These are phyloP conservation scores for Coreius guichenoti DNA, from an alignment of 2,797 vertebrate species.

Conservation along the genomic window DNA sequence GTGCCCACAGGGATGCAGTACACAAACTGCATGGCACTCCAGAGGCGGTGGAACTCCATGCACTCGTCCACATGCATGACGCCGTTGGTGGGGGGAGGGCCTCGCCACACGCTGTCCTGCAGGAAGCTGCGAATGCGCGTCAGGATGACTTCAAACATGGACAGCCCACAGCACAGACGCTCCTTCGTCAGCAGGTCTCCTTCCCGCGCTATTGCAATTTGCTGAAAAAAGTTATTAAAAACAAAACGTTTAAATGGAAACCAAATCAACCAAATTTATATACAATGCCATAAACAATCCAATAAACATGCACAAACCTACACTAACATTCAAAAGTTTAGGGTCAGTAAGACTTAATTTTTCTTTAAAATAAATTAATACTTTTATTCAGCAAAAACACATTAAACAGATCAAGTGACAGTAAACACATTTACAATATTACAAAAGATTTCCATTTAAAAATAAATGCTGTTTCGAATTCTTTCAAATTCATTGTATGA, in stretches of 20 bases:
- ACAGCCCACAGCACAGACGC: conserved; percentile 97
- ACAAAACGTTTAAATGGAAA: background rate
- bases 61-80: conserved; percentile 99
- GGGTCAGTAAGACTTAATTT: background rate
- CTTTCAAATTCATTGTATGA: background rate
- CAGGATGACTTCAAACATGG: conserved; percentile 99
- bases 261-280: background rate
- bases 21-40: conserved; percentile 99
- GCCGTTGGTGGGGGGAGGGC: conserved; percentile 94
- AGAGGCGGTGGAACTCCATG: conserved; percentile 97
- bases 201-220: conserved; percentile 98
- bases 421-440: background rate
- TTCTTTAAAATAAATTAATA: background rate
- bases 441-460: background rate
- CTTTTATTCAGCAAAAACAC: background rate
- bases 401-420: background rate
- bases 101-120: conserved; percentile 95
- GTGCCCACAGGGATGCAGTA: conserved; percentile 99
- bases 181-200: conserved; percentile 99
- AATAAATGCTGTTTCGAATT: background rate
- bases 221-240: conserved; percentile 74
- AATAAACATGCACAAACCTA: background rate
- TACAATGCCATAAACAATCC: background rate
- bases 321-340: background rate
- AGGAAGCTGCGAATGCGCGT: conserved; percentile 96